These are phyloP conservation scores for Pammene fasciana DNA, from an alignment of 2,888 invertebrate species.

Conservation along the genomic window DNA sequence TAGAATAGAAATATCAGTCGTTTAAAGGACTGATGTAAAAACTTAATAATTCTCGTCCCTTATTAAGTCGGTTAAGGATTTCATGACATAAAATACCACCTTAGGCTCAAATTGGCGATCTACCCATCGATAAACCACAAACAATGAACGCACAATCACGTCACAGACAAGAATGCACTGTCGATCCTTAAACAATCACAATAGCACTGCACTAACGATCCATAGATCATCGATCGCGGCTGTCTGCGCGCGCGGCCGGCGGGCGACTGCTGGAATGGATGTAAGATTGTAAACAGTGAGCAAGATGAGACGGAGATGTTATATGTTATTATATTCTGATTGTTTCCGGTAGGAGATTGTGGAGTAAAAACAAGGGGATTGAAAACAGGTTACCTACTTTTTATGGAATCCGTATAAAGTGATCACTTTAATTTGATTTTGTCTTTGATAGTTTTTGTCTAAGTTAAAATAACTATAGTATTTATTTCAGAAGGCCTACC, in stretches of 20 bases:
- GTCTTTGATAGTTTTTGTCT: no score
- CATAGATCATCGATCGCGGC: conserved; percentile 53
- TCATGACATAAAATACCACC: not conserved
- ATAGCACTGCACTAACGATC: conserved; percentile 48
- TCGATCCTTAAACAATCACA: conserved; percentile 49
- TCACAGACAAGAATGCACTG: conserved; percentile 53
- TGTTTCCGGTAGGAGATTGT: conserved; percentile 18
- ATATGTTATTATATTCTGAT: conserved; percentile 2
- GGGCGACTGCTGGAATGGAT: conserved; percentile 59
- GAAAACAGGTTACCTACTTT: no score
- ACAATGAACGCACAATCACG: conserved; percentile 43
- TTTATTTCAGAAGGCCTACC: no score
- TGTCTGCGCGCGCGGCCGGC: conserved; percentile 58
- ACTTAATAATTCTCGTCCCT: no score
- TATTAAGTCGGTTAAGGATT: not conserved
- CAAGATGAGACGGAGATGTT: conserved; percentile 50
- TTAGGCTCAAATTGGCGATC: conserved; percentile 43
- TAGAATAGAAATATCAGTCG: no score
- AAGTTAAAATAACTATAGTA: no score
- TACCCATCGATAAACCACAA: conserved; percentile 54
- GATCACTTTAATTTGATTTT: no score
- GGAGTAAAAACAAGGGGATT: not conserved
- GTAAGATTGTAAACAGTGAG: conserved; percentile 69
- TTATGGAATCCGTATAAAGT: no score
- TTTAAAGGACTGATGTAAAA: not conserved